Base-by-base conservation (phyloP, 2,888 invertebrate genomes). In the Machimus rusticus region DNA sequence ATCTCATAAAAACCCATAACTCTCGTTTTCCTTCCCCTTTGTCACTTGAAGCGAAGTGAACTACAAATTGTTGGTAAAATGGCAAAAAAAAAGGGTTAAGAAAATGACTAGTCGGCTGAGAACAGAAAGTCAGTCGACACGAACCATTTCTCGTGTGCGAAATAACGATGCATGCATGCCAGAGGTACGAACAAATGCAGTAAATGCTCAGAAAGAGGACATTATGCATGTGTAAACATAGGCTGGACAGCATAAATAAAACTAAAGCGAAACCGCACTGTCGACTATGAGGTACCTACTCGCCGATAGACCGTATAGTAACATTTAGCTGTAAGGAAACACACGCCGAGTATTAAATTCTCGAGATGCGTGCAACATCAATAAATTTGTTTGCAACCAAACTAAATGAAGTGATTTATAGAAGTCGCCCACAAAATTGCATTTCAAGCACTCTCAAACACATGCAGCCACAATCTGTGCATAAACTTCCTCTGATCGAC, bases 361-460 rank as follows among this genome's bases (percentile, higher is more conserved):
- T 78, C 79, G 89, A 89, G 89, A 89, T 89, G 89, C 89, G 89
- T 90, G 89, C 89, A 89, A 89, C 89, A 89, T 89, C 90, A 90
- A 90, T 90, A 90, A 90, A 89, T 90, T 90, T 90, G 89, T 90
- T 90, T 90, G 89, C 89, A 89, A 89, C 89, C 89, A 90, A 89
- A 90, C 89, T 88, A 89, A 90, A 89, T 88, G 89, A 88, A 89
- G 89, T 89, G 90, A 90, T 90, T 90, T 90, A 90, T 90, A 89
- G 89, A 87, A 89, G 89, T 89, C 89, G 89, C 89, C 89, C 89
- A 89, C 89, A 88, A 89, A 89, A 89, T 89, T 87, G 88, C 89
- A 88, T 89, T 89, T 89, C 86, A 82, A 87, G 87, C 88, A 89
- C 88, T 78, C 74, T 37, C 19, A 76, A 79, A 88, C 86, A 87